These are phyloP conservation scores for Choristoneura rosaceana DNA, from an alignment of 2,888 invertebrate species.

Conservation along the genomic window DNA sequence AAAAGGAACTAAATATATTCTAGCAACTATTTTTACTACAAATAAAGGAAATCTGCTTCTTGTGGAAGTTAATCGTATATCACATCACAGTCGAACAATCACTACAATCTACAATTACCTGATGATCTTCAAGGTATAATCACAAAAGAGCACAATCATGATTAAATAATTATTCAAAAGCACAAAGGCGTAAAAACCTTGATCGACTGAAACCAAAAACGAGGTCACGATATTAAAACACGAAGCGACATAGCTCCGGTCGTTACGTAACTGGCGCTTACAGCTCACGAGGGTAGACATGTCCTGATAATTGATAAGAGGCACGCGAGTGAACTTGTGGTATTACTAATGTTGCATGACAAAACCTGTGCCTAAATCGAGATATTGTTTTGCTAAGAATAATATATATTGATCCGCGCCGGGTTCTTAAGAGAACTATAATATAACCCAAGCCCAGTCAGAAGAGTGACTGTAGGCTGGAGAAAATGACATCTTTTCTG, in stretches of 20 bases:
- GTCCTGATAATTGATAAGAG: conserved; percentile 14
- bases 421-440: no score
- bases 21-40: no score
- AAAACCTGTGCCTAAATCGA: neutral
- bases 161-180: conserved; percentile 35
- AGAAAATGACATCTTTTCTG: neutral
- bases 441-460: no score
- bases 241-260: conserved; percentile 11
- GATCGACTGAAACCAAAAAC: conserved; percentile 36
- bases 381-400: neutral
- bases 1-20: neutral
- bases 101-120: neutral
- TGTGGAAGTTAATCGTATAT: no score
- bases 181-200: conserved; percentile 31
- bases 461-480: no score
- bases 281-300: conserved; percentile 31
- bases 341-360: conserved; percentile 23
- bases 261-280: conserved; percentile 20
- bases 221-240: conserved; percentile 31
- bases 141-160: conserved; percentile 35
- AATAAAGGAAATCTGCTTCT: no score
- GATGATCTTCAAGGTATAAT: conserved; percentile 8
- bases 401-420: no score
- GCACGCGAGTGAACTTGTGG: conserved; percentile 31
- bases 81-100: neutral